Evolutionary conservation across 2,113 vertebrate species (phyloP).

Genomic region (Tiliqua scincoides): DNA sequence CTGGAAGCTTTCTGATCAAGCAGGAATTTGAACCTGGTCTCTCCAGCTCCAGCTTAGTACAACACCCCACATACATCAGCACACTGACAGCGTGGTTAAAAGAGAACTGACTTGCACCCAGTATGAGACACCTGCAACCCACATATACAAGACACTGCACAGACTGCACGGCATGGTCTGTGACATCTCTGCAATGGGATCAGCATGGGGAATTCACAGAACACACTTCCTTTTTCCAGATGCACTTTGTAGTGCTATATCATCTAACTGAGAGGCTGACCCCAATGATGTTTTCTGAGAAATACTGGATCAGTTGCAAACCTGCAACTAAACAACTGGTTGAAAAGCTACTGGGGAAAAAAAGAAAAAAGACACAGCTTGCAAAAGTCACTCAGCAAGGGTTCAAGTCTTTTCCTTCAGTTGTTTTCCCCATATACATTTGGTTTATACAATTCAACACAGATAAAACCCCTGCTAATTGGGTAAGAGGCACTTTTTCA

Average conservation of each 20-base stretch:
- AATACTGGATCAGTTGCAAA: too few species aligned
- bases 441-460: rapidly evolving
- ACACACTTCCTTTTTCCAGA: neutral
- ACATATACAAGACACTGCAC: neutral
- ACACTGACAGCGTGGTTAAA: neutral
- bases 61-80: neutral
- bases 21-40: too few species aligned
- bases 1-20: neutral
- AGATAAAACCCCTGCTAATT: too few species aligned
- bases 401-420: neutral
- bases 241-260: too few species aligned
- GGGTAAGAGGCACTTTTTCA: too few species aligned
- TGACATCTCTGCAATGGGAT: neutral
- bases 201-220: neutral
- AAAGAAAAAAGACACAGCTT: neutral
- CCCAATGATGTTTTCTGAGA: too few species aligned
- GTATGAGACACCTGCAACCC: neutral
- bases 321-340: neutral
- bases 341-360: too few species aligned
- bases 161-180: neutral
- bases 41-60: neutral
- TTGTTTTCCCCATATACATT: neutral
- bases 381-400: neutral
- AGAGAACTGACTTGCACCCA: neutral
- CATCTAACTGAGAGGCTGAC: neutral